Base-by-base conservation (phyloP, 1,140 invertebrate species). In the Bemisia tabaci region DNA sequence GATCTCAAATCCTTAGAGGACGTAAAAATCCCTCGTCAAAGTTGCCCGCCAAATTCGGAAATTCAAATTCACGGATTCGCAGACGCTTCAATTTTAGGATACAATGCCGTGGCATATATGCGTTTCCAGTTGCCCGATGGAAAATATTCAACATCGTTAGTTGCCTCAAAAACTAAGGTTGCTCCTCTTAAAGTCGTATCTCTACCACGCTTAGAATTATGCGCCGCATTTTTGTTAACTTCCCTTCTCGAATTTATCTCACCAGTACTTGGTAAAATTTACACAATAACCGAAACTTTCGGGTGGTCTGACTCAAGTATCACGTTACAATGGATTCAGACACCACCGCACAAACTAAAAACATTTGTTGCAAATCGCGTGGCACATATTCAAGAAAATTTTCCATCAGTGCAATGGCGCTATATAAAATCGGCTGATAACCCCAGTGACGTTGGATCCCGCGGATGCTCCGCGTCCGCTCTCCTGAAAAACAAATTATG, bases 371-470 rank as follows among this genome's bases (percentile, higher is more conserved):
- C 68, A 0, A 77, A 81, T 67, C 64, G 76, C 60, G 74, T 77
- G 0, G 65, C 67, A 39, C 62, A 75, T 70, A 77, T 79, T 64
- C 73, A 73, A 60, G 68, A 72, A 26, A 23, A 72, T 1, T 67
- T 67, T n/a, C n/a, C 27, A 5, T 26, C 48, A 0, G 39, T 59
- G 0, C 22, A 69, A 23, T 82, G 78, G 80, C 24, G 26, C 25
- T 76, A 81, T 70, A 74, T 81, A 0, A 62, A 65, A 12, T 72
- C 75, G 1, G 62, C 67, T 23, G 61, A 75, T 1, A 81, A 82
- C 71, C 76, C 77, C 24, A 77, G 77, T 2, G 79, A 82, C 73
- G 64, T 72, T 2, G 67, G 73, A 12, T 78, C 77, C 21, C 69
- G 79, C 63, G 79, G 79, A n/a, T 12, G 67, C 21, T 24, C 68